Conservation (phyloP, 92 coral and sea anemone species). For the Porites divaricata region DNA sequence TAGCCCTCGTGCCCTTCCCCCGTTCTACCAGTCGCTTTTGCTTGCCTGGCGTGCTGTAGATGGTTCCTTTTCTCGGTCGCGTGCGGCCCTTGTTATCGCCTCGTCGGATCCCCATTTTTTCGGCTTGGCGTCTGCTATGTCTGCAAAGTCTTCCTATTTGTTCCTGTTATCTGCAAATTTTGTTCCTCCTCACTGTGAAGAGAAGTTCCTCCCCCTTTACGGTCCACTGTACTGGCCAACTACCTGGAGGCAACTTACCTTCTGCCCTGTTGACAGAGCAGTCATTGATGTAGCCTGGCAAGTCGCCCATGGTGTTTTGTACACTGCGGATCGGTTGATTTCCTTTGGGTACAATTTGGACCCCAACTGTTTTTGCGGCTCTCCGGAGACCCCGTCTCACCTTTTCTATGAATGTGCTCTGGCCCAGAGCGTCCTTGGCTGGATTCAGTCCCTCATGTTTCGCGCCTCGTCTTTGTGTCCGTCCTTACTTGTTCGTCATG, state of each 20-base stretch:
- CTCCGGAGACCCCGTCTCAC: too few species aligned
- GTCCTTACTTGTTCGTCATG: background rate
- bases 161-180: background rate
- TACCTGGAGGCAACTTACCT: background rate
- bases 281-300: slow-evolving; percentile 12
- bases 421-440: too few species aligned
- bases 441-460: background rate
- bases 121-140: background rate
- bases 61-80: background rate
- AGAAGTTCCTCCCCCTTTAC: background rate
- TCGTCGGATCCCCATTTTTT: background rate
- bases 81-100: background rate
- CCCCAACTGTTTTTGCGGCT: background rate
- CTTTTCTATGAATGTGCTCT: too few species aligned
- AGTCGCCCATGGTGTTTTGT: slow-evolving; percentile 14
- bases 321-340: slow-evolving; percentile 5
- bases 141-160: background rate
- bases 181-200: background rate
- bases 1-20: background rate
- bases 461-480: background rate
- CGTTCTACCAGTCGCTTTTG: slow-evolving; percentile 3
- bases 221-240: slow-evolving; percentile 18
- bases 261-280: background rate
- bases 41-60: slow-evolving; percentile 19
- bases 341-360: background rate